Percentiles rank a stretch among this genome's conserved stretches.
Conservation (phyloP, 2,113 vertebrate genomes). For the Rhynchomys soricoides region DNA sequence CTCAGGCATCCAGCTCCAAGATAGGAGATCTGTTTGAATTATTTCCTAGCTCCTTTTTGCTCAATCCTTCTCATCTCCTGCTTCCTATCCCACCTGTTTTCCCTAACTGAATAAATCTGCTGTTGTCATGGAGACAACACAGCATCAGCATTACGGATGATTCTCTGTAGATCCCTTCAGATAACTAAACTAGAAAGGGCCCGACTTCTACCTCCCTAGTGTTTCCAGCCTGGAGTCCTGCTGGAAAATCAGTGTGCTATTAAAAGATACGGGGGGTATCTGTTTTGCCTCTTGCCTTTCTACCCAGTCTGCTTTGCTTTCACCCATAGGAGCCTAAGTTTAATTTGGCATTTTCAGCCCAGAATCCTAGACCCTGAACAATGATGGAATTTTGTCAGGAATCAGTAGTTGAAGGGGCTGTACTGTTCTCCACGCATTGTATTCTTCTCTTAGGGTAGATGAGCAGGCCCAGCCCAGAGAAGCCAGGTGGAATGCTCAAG, state of each 20-base stretch:
- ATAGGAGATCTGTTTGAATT: conserved; percentile 38
- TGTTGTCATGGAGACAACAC: conserved; percentile 84
- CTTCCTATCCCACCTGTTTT: conserved; percentile 74
- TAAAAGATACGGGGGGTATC: neutral
- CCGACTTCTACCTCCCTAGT: neutral
- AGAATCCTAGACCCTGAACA: neutral
- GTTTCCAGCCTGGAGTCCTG: neutral
- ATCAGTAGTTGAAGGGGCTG: neutral
- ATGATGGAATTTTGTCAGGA: neutral
- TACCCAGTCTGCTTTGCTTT: neutral
- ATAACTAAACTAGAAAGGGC: conserved; percentile 58
- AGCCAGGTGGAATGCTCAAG: neutral
- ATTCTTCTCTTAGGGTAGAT: neutral
- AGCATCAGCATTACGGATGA: conserved; percentile 78
- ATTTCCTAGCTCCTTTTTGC: conserved; percentile 50
- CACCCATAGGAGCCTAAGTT: neutral
- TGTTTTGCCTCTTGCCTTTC: neutral
- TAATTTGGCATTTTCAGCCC: neutral
- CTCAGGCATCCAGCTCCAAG: conserved; percentile 46
- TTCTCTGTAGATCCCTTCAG: conserved; percentile 71
- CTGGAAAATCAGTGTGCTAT: neutral
- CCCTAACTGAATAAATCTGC: conserved; percentile 80
- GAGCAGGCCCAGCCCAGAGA: neutral
- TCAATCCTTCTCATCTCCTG: conserved; percentile 56
- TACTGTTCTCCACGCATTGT: neutral